Base-by-base conservation (phyloP, 2,113 vertebrate species). In the Phaetusa simplex region DNA sequence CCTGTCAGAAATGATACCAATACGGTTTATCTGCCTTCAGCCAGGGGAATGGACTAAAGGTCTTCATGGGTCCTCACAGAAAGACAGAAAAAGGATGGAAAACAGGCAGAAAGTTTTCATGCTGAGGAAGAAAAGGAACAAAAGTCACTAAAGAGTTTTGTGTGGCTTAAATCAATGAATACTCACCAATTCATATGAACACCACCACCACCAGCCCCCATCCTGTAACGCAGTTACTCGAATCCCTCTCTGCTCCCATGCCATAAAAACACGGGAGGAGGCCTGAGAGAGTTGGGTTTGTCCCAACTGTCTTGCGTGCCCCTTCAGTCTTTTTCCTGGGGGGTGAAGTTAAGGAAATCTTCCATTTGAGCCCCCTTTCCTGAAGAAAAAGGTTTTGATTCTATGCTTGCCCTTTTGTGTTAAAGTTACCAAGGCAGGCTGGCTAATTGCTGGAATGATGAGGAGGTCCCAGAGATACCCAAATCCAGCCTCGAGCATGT, bases 401-500 rank as follows among this genome's bases (percentile, higher is more conserved):
- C 85, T 84, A 29, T 72, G 64, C 83, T 74, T 96, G 56, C 47
- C 76, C 72, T 91, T 95, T 95, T 94, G 42, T 76, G 65, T 88
- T 88, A 76, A 94, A 95, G 77, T 92, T 93, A 92, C 70, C 65
- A 66, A 83, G 34, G 49, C 70, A 70, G 36, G 64, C 96, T 93
- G 50, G 77, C 92, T 96, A 82, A 97, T 95, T 45, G 27, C 82
- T 94, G 77, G 26, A 86, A 76, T 49, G 82, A 96, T 96, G 86
- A 92, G 95, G 88, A 95, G 71, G 49, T 95, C 92, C 71, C 88
- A 88, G 86, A 81, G 80, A 85, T 84, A 87, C 61, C 70, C 42
- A 8, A 97, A 96, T 86, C 87, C 93, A 94, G 79, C 67, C 72
- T 5, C 1, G 40, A 96, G 77, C 79, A 36, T 69, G 88, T 74